Evolutionary conservation across 2,888 invertebrate species (phyloP), one percentile per base, ranked within the genome.

Genomic region (Megaustenia siamemsis): DNA sequence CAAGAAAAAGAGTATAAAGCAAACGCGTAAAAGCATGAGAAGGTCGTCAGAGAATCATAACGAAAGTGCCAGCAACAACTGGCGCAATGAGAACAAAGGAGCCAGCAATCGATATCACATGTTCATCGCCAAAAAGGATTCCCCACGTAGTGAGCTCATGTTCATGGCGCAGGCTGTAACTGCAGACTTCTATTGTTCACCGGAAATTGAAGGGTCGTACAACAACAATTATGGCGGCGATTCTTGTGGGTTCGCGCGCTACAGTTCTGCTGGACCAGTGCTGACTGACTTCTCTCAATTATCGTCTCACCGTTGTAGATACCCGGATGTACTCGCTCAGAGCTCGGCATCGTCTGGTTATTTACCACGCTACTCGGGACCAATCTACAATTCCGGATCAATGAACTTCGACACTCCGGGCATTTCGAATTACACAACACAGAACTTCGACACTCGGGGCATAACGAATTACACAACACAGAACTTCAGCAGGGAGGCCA

Each of bases 161-260:
- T n/a, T 71, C 18, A 24, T 43, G 6, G 8, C n/a, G 1, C 12
- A 10, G 10, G 21, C 12, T 21, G 53, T 24, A 4, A 8, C 24
- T 32, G 8, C 53, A 5, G 35, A 75, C 35, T 32, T 32, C 43
- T 4, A 6, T 6, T n/a, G n/a, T n/a, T 8, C 21, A 21, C 35
- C 21, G 28, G 24, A 38, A 28, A 38, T 5, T n/a, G 38, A 68
- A 38, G 38, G 38, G 24, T 69, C 68, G 8, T 71, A 8, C 49
- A 79, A 79, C 35, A 79, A 79, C 66, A 79, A 79, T 24, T 79
- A 79, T 68, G 68, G 79, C 8, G 68, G 35, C 12, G 75, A 75
- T 5, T 49, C 49, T 4, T 75, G 53, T 35, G 15, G 60, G 4
- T 24, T 40, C 38, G 21, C 56, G 3, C 40, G 38, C n/a, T 60